Evolutionary conservation across 2,797 vertebrate species (phyloP), one percentile per base, ranked within the genome.

Genomic region (Podargus strigoides): DNA sequence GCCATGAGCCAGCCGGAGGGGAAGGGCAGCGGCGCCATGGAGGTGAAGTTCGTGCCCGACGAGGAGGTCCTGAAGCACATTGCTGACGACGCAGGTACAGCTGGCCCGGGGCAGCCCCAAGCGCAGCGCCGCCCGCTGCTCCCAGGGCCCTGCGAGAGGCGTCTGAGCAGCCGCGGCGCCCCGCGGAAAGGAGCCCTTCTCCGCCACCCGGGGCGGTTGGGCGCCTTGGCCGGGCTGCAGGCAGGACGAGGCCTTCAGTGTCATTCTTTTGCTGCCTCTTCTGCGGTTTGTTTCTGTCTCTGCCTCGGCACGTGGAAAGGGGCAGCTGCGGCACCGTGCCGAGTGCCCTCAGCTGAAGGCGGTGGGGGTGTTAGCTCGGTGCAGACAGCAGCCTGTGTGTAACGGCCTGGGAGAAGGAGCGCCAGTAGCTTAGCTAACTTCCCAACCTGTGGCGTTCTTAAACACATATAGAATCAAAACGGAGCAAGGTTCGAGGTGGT

Each of bases 21-120:
- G 52, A 87, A 64, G n/a, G 90, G 93, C 41, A 28, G 90, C 42
- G 92, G 79, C 66, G 91, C 91, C 30, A 88, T 98, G 87, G 96
- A 98, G 85, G 98, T 99, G 93, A 98, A 97, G 58, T 99, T 99
- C 95, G 97, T 99, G 64, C 97, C 98, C 5, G 99, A 99, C 93
- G 98, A 98, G 85, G 98, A 99, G 79, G 99, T 99, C 58, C 80
- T 99, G 97, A 98, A 98, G 83, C 99, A 99, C 96, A 99, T 99
- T 93, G 97, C 98, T 62, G 99, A 99, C 93, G 97, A 98, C 93
- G 89, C 98, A 96, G 99, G 98, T 98, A 97, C 60, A 21, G 55
- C 60, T 52, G 18, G 24, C 24, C 20, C 30, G 39, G 46, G 19
- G 16, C 66, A 12, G 11, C 39, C 42, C 20, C 32, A 19, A 7